Base-by-base conservation (phyloP, 2,113 vertebrate genomes). In the Ivindomyrus marchei region DNA sequence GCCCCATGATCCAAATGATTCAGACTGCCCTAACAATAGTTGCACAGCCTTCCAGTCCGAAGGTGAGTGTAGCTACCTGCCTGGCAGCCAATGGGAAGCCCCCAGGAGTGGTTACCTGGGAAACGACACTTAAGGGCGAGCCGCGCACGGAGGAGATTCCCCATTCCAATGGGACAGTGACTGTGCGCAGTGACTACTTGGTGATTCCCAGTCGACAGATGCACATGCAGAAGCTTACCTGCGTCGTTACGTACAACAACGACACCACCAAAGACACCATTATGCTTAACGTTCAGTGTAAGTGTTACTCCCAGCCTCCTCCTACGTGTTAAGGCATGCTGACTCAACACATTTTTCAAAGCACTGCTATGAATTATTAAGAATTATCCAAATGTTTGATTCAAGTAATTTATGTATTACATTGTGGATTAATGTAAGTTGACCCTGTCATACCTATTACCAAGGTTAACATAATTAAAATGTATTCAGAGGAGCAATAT, bases 241-340 rank as follows among this genome's bases (percentile, higher is more conserved):
- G 98, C 0, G 94, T 99, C 42, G 97, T 97, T 93, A 97, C 97
- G 39, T 98, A 99, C 94, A 98, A 98, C 84, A 95, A 96, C 56
- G 97, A 99, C 87, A 96, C 97, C 47, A 94, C 92, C 92, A 97
- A 95, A 0, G 97, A 98, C 70, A 98, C 97, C 83, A 96, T 98
- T 88, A 97, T 96, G 47, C 97, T 99, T 90, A 97, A 97, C 0
- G 96, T 99, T 91, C 97, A 97, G 93, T 99, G 98, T 99, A 95
- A 97, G 97, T 91, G 42, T 85, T 21, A 42, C n/a, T 88, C n/a
- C 10, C 1, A 27, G 62, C 62, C 62, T 70, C 62, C n/a, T 70
- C 9, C 27, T 11, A 27, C 74, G 5, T n/a, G 74, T 7, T 42
- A 80, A 39, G 15, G 13, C 13, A 17, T 42, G 4, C 15, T 42